Evolutionary conservation across 2,888 invertebrate genomes (phyloP), one percentile per base, ranked within the genome.

Genomic region (Pseudococcus longispinus): DNA sequence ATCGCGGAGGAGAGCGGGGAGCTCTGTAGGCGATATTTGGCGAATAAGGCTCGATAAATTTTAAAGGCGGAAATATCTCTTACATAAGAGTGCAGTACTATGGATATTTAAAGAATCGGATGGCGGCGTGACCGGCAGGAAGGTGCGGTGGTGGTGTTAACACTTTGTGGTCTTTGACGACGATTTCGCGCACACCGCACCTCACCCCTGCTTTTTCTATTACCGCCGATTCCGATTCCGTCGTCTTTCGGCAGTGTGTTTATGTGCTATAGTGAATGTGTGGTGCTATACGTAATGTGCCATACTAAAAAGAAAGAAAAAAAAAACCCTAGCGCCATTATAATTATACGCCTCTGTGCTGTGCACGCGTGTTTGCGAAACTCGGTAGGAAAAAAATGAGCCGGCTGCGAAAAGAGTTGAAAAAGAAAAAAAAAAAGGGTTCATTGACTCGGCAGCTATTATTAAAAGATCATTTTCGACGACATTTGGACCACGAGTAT

Each of bases 401-500:
- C 65, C 26, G 23, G 13, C 51, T 65, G 65, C 26, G 26, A 26
- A 65, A 65, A 6, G 20, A 55, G n/a, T 3, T 18, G 51, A 51
- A 9, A 65, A 15, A 26, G 11, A 20, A 11, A 26, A 4, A 5
- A n/a, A 15, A 51, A 8, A 51, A 74, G 15, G 37, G 74, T 29
- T 74, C 74, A 74, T 74, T 74, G 74, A 74, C 74, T 51, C n/a
- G 2, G 8, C 13, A 29, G 37, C 74, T 74, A 74, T 74, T 74
- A 74, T 74, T 74, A 74, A 74, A 74, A 37, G 74, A 74, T 74
- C 74, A 74, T 74, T 74, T 74, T 74, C 74, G 37, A 74, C 32
- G 74, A 74, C 74, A 74, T 32, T 74, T 32, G 37, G 18, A 74
- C 74, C 74, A 18, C 18, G 74, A 32, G 37, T 74, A 74, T n/a